Base-by-base conservation (phyloP, 92 coral and sea anemone species). In the Nematostella vectensis region DNA sequence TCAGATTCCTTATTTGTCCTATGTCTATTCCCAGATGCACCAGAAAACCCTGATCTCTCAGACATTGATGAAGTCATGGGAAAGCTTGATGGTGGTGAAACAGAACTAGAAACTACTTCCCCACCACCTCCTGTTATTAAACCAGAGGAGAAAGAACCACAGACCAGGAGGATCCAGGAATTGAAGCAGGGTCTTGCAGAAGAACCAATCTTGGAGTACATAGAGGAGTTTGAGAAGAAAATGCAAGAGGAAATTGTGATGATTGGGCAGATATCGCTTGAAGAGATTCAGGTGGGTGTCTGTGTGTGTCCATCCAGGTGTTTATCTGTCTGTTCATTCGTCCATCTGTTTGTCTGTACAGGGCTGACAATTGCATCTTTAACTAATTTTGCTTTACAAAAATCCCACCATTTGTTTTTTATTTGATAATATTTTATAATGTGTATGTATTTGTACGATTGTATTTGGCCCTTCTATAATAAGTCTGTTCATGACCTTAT, bases 201-300 rank as follows among this genome's bases (percentile, higher is more conserved):
- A 15, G 86, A 88, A 39, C 72, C 81, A 31, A 80, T 93, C 19
- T 78, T 74, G 20, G 61, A 72, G 11, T 86, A 93, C 55, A 73
- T 73, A 48, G 96, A 93, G 40, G 82, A 93, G 39, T 93, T 93
- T 82, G 84, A 93, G 53, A 88, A 79, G 65, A 65, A 79, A 48
- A 81, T 93, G 78, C 96, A 86, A 50, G 99, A 93, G 11, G 99
- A 93, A 47, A 69, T 93, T 4, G 71, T 93, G 24, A 93, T 93
- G 99, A 82, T 93, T 65, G 99, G 99, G 23, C 84, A 84, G 26
- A 87, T 93, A 28, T 87, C 99, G 44, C 66, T 93, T 58, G 99
- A 93, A 57, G 94, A 81, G 74, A 94, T 93, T 39, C 99, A 93
- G 96, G 99, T 93, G 52, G 17, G 61, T 53, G 16, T 6, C 21